Base-by-base conservation (phyloP, 2,888 invertebrate species). In the Apotomis turbidana region DNA sequence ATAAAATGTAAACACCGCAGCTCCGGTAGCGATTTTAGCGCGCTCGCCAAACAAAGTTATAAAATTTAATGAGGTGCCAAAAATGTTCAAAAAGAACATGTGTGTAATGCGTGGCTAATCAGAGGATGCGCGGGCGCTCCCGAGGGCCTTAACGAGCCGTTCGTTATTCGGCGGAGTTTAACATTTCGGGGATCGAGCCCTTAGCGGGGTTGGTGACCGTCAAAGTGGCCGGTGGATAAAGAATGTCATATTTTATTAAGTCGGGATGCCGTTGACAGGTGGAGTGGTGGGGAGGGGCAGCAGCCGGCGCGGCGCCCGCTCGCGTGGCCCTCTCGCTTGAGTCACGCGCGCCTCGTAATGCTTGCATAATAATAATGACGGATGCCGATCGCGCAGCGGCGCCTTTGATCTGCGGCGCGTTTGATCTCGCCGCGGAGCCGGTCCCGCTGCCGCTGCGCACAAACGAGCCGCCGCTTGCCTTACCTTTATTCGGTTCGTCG, bases 291-390 rank as follows among this genome's bases (percentile, higher is more conserved):
- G 78, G 77, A 80, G 80, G 81, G 79, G 83, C 74, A 78, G 77
- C 77, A 80, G 80, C 78, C 81, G 78, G 82, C 79, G 80, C 85
- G 87, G 90, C 89, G 90, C 90, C 90, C 90, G 91, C 90, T 91
- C 91, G 92, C 93, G 93, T 91, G 91, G 90, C 90, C 90, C 90
- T 90, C 91, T 89, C 90, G 91, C 90, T 87, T 87, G 91, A 93
- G 90, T 93, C 93, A 93, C 93, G 93, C 91, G 91, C 93, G 91
- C 90, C 90, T 90, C 88, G 92, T 93, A 93, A 93, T 93, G 93
- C 93, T 93, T 93, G 93, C 93, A 93, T 93, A 93, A 93, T 93
- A 93, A 93, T 93, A 93, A 93, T 93, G 93, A 93, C 93, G 93
- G 93, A 93, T 93, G 93, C 93, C 93, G 93, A 93, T 93, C 93